A percentile compares a stretch with the other conserved stretches of the same genome.
Conservation (phyloP, 2,113 vertebrate species). For the Electrona antarctica region DNA sequence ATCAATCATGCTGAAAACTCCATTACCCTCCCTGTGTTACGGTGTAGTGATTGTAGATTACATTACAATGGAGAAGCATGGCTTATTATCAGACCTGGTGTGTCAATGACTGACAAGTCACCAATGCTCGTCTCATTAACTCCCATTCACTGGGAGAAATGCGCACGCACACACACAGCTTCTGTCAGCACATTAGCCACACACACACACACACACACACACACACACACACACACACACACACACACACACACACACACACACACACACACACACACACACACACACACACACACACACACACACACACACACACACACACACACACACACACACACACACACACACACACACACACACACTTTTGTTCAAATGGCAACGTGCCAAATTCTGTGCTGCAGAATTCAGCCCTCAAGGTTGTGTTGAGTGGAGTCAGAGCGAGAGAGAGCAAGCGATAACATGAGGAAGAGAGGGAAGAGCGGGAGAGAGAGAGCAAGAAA, state of each 20-base stretch:
- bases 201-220: conserved; percentile 20
- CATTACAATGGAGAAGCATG: conserved; percentile 28
- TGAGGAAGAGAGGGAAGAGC: background rate
- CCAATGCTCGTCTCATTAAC: conserved; percentile 42
- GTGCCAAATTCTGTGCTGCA: conserved; percentile 64
- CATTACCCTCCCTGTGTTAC: background rate
- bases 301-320: conserved; percentile 6
- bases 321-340: background rate
- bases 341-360: conserved; percentile 19
- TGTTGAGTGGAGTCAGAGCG: conserved; percentile 57
- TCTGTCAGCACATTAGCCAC: conserved; percentile 15
- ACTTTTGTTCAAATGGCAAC: conserved; percentile 50
- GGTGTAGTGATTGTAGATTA: conserved; percentile 10
- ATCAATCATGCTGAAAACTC: too few relatives aligned
- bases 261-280: conserved; percentile 21
- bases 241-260: conserved; percentile 2
- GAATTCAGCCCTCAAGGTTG: conserved; percentile 68
- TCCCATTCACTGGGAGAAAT: conserved; percentile 21
- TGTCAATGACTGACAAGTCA: conserved; percentile 12
- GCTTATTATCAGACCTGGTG: conserved; percentile 44
- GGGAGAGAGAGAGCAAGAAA: conserved; percentile 3
- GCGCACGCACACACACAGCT: background rate
- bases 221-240: conserved; percentile 13
- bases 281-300: background rate
- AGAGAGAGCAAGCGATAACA: background rate